Base-by-base conservation (phyloP, 2,113 vertebrate species). In the Sceloporus tristichus region DNA sequence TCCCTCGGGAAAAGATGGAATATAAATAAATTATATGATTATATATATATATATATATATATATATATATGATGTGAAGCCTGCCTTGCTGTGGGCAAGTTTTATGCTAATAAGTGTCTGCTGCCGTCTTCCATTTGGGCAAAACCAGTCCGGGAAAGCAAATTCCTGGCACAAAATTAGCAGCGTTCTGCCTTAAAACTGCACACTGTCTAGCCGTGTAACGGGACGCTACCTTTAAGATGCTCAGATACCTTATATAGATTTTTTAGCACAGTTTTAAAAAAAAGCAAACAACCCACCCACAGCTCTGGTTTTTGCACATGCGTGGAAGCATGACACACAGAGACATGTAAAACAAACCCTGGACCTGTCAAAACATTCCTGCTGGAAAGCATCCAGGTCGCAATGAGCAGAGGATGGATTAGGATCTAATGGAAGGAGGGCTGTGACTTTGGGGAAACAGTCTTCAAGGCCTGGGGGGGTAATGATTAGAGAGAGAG, bases 11-110 rank as follows among this genome's bases (percentile, higher is more conserved):
- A 34, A 34, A 34, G 34, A 34, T 34, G 34, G 34, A 34, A 34
- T 34, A 34, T 34, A 34, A 34, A 34, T 34, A 34, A 34, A 34
- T 34, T 34, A 34, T 34, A 34, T 34, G 34, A 34, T 34, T 34
- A 34, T 34, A 34, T 34, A 34, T 34, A 34, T 34, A 34, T 34
- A 34, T 34, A 34, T 34, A 34, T 34, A 34, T 34, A 34, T 34
- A 34, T 34, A 34, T 34, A 34, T 34, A 1, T 62, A 70, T 73
- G 19, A 27, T 7, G 53, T 38, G 92, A 87, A 90, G 82, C 89
- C 82, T 40, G 73, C 87, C 71, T 87, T 34, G 89, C 83, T 87
- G 82, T 66, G 79, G 83, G 88, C 88, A 89, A 74, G 83, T 74
- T 88, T 84, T 79, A 84, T 1, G 87, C 76, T 66, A 40, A 6